Evolutionary conservation across 2,888 invertebrate species (phyloP).

Genomic region (Leptinotarsa tumamoca): DNA sequence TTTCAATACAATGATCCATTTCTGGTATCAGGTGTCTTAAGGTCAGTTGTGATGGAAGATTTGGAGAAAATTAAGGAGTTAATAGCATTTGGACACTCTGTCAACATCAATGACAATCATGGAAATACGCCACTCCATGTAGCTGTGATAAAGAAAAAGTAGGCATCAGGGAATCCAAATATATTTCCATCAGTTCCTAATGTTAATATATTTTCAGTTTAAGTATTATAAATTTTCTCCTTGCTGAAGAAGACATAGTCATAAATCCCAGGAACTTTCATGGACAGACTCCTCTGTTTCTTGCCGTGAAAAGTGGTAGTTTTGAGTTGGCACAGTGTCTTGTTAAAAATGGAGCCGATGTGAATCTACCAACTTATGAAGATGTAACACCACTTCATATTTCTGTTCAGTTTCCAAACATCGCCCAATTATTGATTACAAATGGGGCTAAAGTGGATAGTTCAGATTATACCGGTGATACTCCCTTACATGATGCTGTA

Average conservation of each 20-base stretch:
- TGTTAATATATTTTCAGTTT: conserved; percentile 47
- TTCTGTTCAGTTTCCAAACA: conserved; percentile 46
- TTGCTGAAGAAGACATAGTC: conserved; percentile 46
- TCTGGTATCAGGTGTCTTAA: conserved; percentile 46
- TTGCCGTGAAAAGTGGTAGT: conserved; percentile 46
- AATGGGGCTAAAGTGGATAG: conserved; percentile 55
- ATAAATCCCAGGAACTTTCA: conserved; percentile 53
- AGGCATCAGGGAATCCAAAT: background rate
- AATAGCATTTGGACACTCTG: conserved; percentile 46
- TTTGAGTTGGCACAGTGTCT: conserved; percentile 44
- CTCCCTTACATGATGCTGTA: conserved; percentile 55
- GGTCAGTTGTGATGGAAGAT: conserved; percentile 49
- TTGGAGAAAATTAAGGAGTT: conserved; percentile 46
- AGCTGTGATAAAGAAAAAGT: conserved; percentile 44
- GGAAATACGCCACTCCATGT: conserved; percentile 56
- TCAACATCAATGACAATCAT: conserved; percentile 54
- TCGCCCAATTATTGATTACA: conserved; percentile 50
- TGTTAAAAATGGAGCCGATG: conserved; percentile 51
- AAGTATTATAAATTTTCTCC: conserved; percentile 49
- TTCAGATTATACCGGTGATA: conserved; percentile 49
- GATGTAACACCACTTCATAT: conserved; percentile 53
- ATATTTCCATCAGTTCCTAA: background rate
- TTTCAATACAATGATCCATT: conserved; percentile 48
- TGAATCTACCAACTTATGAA: conserved; percentile 48
- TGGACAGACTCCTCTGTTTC: conserved; percentile 53